Percentiles rank a stretch among this genome's conserved stretches.
phyloP scores from a whole-genome alignment of 2,888 invertebrate genomes.

The Aphodius granarius region DNA sequence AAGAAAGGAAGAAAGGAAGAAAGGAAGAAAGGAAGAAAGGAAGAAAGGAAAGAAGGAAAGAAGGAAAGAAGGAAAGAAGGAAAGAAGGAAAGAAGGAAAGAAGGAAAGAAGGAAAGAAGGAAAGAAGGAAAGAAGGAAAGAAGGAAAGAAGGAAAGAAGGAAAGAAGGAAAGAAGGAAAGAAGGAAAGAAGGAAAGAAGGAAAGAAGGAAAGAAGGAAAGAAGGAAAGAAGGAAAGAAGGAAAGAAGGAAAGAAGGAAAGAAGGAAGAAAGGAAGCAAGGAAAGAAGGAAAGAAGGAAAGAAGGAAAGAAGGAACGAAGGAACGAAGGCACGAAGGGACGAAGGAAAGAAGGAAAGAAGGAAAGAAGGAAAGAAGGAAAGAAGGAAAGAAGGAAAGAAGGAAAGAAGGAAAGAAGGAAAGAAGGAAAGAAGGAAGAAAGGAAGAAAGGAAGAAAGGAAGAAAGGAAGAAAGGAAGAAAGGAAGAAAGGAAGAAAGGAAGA shows the following conservation, averaged over 20 bases:
- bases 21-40: neutral
- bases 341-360: neutral
- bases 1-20: neutral
- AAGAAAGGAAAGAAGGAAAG: neutral
- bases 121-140: neutral
- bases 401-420: neutral
- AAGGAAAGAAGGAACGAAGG: neutral
- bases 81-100: neutral
- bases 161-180: too few species aligned
- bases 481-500: neutral
- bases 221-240: too few species aligned
- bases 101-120: neutral
- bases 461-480: neutral
- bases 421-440: too few species aligned
- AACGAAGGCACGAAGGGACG: too few species aligned
- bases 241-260: neutral
- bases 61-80: neutral
- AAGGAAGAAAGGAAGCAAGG: neutral
- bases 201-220: neutral
- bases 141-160: neutral
- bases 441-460: neutral
- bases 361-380: neutral
- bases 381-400: neutral
- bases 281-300: neutral
- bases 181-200: neutral